Conservation (phyloP, 2,113 vertebrate species). For the Bagarius yarrelli region DNA sequence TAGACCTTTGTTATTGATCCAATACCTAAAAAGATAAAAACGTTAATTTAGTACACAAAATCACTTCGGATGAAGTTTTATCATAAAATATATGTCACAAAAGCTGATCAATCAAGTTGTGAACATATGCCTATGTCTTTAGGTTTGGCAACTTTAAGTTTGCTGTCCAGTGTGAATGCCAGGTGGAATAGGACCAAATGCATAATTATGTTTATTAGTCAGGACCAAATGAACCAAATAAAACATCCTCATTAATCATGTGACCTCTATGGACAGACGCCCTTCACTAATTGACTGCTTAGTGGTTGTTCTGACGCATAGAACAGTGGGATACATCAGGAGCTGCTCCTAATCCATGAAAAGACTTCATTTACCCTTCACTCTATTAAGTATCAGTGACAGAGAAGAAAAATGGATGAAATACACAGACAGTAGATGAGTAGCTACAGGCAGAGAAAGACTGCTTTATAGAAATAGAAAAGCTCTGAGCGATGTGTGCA, state of each 20-base stretch:
- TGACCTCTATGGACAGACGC: neutral
- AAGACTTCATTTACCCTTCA: slow-evolving; percentile 24
- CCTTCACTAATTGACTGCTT: slow-evolving; percentile 9
- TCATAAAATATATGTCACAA: no score
- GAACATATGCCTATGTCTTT: no score
- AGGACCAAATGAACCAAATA: no score
- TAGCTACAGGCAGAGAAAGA: slow-evolving; percentile 25
- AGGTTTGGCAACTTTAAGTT: no score
- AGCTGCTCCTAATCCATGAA: slow-evolving; percentile 16
- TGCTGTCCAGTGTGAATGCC: no score
- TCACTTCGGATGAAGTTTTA: no score
- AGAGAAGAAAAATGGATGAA: neutral
- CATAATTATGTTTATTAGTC: no score
- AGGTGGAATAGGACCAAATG: no score
- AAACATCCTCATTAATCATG: neutral
- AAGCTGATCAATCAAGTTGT: no score
- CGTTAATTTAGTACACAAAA: no score
- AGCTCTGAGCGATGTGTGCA: slow-evolving; percentile 8
- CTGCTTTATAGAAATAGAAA: slow-evolving; percentile 22
- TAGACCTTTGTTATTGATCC: no score
- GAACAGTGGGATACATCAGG: slow-evolving; percentile 1
- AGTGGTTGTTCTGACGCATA: neutral
- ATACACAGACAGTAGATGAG: slow-evolving; percentile 24
- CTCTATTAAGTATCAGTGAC: neutral
- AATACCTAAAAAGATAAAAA: no score